Percentiles rank a stretch among this genome's conserved stretches.
Conservation (phyloP, 2,797 vertebrate species). For the Hydrophis major region DNA sequence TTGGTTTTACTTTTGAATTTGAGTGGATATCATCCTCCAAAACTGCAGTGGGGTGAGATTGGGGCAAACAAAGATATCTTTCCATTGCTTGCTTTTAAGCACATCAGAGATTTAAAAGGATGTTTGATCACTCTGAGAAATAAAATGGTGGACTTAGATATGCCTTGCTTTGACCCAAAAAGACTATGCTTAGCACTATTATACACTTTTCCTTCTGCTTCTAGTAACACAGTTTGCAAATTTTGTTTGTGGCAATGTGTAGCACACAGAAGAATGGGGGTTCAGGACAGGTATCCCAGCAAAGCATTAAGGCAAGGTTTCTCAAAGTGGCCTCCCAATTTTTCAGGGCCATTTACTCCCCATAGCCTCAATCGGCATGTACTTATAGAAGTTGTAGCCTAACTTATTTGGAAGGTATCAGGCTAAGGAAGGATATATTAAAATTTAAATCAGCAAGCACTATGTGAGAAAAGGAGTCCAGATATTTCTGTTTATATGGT, state of each 20-base stretch:
- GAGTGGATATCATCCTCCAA: background rate
- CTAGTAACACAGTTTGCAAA: constrained; percentile 33
- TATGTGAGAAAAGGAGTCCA: background rate
- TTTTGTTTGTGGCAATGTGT: background rate
- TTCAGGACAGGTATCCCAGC: constrained; percentile 10
- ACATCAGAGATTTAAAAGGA: background rate
- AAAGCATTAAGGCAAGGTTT: constrained; percentile 1
- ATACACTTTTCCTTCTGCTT: constrained; percentile 23
- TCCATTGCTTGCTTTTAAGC: background rate
- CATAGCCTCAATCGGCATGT: background rate
- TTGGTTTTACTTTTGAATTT: background rate
- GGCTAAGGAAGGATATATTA: background rate
- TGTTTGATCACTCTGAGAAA: background rate
- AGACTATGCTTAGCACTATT: background rate
- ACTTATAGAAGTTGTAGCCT: background rate
- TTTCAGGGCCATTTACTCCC: background rate
- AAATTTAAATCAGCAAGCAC: background rate
- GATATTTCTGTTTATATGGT: background rate
- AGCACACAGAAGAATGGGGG: constrained; percentile 31
- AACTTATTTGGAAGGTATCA: background rate
- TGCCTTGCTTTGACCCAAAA: background rate
- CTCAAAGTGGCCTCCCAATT: background rate
- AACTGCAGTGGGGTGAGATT: background rate
- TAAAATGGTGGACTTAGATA: background rate
- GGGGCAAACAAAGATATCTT: background rate